Percentiles rank a stretch among this genome's conserved stretches.
phyloP scores from a whole-genome alignment of 2,113 vertebrate genomes.

The Phylloscopus whistleri region DNA sequence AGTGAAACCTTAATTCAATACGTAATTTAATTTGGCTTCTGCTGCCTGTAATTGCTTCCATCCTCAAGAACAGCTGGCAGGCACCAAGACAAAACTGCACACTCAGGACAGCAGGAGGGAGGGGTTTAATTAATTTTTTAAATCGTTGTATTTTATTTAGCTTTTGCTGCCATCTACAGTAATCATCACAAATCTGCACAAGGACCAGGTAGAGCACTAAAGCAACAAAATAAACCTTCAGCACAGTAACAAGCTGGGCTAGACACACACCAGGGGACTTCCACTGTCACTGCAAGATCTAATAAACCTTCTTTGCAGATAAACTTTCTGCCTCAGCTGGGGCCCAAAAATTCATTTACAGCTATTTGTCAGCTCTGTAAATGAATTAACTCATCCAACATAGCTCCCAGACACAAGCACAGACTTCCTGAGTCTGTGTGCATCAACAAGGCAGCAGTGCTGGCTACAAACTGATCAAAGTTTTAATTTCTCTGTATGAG shows the following conservation, averaged over 20 bases:
- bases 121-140: background rate
- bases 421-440: background rate
- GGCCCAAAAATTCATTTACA: background rate
- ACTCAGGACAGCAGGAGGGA: background rate
- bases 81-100: background rate
- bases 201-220: background rate
- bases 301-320: background rate
- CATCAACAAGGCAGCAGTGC: background rate
- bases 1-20: conserved; percentile 11
- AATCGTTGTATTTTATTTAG: conserved; percentile 41
- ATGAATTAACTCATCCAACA: background rate
- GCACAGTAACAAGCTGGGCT: background rate
- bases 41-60: background rate
- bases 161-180: conserved; percentile 79
- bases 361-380: background rate
- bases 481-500: background rate
- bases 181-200: conserved; percentile 31
- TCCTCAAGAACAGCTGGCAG: background rate
- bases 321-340: background rate
- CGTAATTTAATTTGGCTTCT: conserved; percentile 12
- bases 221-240: background rate
- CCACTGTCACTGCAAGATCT: background rate
- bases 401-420: background rate
- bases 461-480: background rate
- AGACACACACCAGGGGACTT: background rate